phyloP scores from a whole-genome alignment of 2,888 invertebrate genomes.

The Rhagophthalmus giganteus region DNA sequence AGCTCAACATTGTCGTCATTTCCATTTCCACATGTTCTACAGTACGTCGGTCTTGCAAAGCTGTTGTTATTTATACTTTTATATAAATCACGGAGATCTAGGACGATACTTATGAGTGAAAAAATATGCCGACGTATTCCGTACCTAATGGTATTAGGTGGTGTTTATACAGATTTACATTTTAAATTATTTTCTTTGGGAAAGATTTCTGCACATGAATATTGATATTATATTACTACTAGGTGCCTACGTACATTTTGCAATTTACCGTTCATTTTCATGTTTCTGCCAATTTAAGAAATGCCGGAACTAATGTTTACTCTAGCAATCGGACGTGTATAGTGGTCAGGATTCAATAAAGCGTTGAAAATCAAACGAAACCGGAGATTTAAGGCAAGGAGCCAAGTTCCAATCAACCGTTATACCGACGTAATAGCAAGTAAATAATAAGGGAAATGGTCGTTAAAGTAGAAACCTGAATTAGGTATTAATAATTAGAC shows the following conservation, averaged over 20 bases:
- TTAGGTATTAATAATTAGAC: neutral
- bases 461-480: slow-evolving; percentile 4
- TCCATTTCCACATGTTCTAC: slow-evolving; percentile 25
- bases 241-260: too few species aligned
- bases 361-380: slow-evolving; percentile 22
- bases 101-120: slow-evolving; percentile 24
- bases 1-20: slow-evolving; percentile 20
- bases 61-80: slow-evolving; percentile 28
- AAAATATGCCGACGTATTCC: slow-evolving; percentile 34
- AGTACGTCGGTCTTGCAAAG: slow-evolving; percentile 18
- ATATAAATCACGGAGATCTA: slow-evolving; percentile 30
- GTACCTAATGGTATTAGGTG: slow-evolving; percentile 29
- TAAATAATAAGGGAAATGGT: slow-evolving; percentile 23
- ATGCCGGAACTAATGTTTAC: slow-evolving; percentile 19
- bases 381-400: slow-evolving; percentile 19
- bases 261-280: too few species aligned
- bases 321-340: slow-evolving; percentile 18
- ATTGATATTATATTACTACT: too few species aligned
- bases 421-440: slow-evolving; percentile 18
- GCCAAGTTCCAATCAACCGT: slow-evolving; percentile 29
- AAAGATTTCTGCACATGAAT: neutral
- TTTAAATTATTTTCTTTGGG: neutral
- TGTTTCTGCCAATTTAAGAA: slow-evolving; percentile 14
- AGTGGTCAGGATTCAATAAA: slow-evolving; percentile 23
- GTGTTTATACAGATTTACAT: slow-evolving; percentile 27